Percentiles rank a stretch among this genome's conserved stretches.
These are phyloP conservation scores for Indicator maculatus DNA, from an alignment of 2,113 vertebrate species.

Conservation along the genomic window DNA sequence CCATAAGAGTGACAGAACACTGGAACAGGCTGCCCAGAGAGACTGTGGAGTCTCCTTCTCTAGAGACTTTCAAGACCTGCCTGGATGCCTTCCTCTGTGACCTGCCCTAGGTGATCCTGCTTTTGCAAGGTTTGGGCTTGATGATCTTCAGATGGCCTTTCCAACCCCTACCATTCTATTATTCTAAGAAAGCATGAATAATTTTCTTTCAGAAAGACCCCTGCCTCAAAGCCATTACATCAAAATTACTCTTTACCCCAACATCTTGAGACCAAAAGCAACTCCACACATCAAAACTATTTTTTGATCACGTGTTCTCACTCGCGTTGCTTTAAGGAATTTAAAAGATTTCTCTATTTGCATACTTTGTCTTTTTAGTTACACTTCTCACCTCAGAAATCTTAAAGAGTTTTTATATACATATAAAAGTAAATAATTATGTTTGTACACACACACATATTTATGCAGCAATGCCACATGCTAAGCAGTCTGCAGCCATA, in stretches of 20 bases:
- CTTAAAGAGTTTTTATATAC: not conserved
- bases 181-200: not conserved
- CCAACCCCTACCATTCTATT: no score
- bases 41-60: no score
- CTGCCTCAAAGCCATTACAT: constrained; percentile 30
- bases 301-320: constrained; percentile 1
- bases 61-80: no score
- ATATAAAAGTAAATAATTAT: no score
- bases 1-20: no score
- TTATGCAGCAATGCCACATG: not conserved
- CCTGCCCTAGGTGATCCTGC: no score
- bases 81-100: no score
- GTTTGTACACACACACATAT: not conserved
- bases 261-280: not conserved
- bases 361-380: not conserved
- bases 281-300: not conserved
- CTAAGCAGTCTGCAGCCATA: not conserved
- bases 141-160: no score
- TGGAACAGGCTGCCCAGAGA: no score
- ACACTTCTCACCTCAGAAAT: not conserved
- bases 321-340: not conserved
- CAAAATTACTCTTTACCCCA: not conserved
- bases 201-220: constrained; percentile 2
- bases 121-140: no score
- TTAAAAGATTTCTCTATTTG: not conserved